phyloP scores from a whole-genome alignment of 2,888 invertebrate genomes.

The Erebia palarica region DNA sequence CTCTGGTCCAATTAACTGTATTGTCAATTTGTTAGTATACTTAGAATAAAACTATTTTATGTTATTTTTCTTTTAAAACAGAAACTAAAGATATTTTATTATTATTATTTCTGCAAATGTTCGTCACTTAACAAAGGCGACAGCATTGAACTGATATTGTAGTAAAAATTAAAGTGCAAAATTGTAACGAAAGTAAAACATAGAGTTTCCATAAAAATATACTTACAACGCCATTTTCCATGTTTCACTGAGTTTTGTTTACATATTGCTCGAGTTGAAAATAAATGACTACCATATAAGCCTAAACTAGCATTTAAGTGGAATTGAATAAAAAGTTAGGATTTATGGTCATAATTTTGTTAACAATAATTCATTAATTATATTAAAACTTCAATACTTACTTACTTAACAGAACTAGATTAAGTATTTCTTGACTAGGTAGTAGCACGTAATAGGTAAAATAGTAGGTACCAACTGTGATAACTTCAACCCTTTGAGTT shows the following conservation, averaged over 20 bases:
- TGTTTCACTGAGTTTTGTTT: neutral
- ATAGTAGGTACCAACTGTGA: too few relatives aligned
- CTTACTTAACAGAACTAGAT: too few relatives aligned
- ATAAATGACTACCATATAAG: too few relatives aligned
- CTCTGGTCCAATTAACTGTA: neutral
- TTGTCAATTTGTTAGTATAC: neutral
- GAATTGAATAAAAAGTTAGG: too few relatives aligned
- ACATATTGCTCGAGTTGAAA: neutral
- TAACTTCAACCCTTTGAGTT: too few relatives aligned
- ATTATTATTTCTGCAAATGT: neutral
- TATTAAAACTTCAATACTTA: too few relatives aligned
- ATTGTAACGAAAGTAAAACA: constrained; percentile 2
- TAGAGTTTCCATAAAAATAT: neutral
- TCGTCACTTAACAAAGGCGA: neutral
- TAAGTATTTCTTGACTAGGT: too few relatives aligned
- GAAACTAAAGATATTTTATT: neutral
- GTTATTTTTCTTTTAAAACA: too few relatives aligned
- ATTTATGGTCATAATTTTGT: too few relatives aligned
- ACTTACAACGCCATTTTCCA: constrained; percentile 1
- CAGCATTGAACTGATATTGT: neutral
- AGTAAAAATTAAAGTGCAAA: constrained; percentile 1
- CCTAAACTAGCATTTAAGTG: too few relatives aligned
- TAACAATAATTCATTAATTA: too few relatives aligned
- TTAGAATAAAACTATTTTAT: neutral
- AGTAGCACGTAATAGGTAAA: too few relatives aligned